Conservation (phyloP, 2,113 vertebrate genomes). For the Rhinoderma darwinii region DNA sequence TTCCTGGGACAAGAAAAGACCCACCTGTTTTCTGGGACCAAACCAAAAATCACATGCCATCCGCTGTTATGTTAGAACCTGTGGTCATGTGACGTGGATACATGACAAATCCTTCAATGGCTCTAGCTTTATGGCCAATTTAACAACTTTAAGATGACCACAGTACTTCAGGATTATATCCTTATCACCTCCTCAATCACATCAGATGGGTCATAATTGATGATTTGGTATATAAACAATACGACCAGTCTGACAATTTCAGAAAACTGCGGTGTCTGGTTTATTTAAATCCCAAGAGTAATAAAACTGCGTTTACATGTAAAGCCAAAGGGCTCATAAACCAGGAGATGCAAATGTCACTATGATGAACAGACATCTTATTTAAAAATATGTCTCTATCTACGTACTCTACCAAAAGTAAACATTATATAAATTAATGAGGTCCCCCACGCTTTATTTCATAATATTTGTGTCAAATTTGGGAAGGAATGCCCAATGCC, state of each 20-base stretch:
- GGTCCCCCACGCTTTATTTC: not conserved
- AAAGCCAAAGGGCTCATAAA: conserved; percentile 21
- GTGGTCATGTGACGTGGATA: not conserved
- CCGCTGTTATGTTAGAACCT: not conserved
- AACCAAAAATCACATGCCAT: no score
- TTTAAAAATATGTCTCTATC: conserved; percentile 33
- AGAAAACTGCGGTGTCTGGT: conserved; percentile 7
- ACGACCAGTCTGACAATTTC: not conserved
- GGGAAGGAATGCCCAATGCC: not conserved
- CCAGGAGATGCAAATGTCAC: conserved; percentile 35
- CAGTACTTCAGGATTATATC: not conserved
- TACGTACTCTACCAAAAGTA: not conserved
- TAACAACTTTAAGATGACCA: not conserved
- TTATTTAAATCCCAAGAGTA: conserved; percentile 23
- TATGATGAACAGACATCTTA: conserved; percentile 13
- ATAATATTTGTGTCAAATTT: not conserved
- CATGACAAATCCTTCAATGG: not conserved
- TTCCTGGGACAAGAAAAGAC: no score
- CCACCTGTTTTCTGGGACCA: not conserved
- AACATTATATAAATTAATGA: conserved; percentile 32
- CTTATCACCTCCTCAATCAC: not conserved
- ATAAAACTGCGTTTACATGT: conserved; percentile 33
- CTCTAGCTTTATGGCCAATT: not conserved
- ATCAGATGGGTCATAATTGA: not conserved
- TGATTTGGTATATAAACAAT: not conserved